phyloP scores from a whole-genome alignment of 2,888 invertebrate species.

The Drosophila eohydei region DNA sequence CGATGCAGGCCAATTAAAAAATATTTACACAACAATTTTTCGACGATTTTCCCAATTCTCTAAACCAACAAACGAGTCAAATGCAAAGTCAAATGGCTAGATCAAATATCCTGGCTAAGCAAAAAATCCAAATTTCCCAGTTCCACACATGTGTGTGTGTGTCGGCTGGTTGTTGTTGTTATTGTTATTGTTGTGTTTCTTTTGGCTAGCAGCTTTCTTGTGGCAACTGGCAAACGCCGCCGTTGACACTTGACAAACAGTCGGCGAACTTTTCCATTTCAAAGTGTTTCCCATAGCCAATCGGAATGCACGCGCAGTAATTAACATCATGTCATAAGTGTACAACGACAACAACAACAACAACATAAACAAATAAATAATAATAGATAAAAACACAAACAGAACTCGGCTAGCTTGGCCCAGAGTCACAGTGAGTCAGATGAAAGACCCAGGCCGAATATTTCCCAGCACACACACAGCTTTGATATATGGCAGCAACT shows the following conservation, averaged over 20 bases:
- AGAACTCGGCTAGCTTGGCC: background rate
- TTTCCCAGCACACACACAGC: conserved; percentile 62
- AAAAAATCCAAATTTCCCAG: conserved; percentile 26
- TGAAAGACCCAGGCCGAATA: conserved; percentile 75
- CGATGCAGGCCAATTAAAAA: conserved; percentile 69
- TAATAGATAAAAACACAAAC: conserved; percentile 73
- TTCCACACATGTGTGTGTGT: conserved; percentile 32
- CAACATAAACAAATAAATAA: conserved; percentile 71
- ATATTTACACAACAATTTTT: conserved; percentile 67
- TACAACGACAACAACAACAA: conserved; percentile 27
- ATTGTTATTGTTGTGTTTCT: conserved; percentile 28
- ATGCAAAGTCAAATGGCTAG: conserved; percentile 52
- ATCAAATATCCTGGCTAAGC: conserved; percentile 55
- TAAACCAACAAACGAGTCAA: conserved; percentile 40
- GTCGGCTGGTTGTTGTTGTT: background rate
- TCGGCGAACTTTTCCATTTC: conserved; percentile 77
- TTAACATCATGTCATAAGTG: conserved; percentile 82
- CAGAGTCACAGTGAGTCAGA: conserved; percentile 48
- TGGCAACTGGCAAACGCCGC: conserved; percentile 59
- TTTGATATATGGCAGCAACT: conserved; percentile 68
- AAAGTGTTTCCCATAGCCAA: conserved; percentile 63
- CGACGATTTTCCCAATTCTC: conserved; percentile 63
- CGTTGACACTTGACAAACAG: conserved; percentile 72
- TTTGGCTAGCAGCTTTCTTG: conserved; percentile 65
- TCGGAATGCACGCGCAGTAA: conserved; percentile 68